Evolutionary conservation across 2,888 invertebrate genomes (phyloP), one percentile per base, ranked within the genome.

Genomic region (Eudemis profundana): DNA sequence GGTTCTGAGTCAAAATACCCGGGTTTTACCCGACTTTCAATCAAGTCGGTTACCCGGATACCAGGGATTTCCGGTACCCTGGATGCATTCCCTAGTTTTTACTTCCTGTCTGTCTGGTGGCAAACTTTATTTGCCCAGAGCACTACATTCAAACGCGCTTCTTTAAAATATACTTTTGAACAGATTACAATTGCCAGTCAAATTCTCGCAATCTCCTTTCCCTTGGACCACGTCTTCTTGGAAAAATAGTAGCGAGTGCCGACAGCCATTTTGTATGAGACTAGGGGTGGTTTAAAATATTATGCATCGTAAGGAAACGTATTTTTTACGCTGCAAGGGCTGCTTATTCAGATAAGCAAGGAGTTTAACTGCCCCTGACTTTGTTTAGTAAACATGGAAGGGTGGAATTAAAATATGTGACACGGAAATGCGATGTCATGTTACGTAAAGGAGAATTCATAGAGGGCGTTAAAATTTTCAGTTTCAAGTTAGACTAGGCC

Each of bases 271-370:
- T 87, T 86, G 89, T 89, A 86, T 84, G 85, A 86, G 84, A 82
- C 85, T 81, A 85, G 86, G 84, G 89, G 85, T 84, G 88, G 84
- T 86, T 90, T 90, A 90, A 90, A 90, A 90, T 90, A 90, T 90
- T 88, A 89, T 84, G 78, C 83, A 78, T 82, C 78, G 81, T 80
- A 78, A 81, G 85, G 84, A 86, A 87, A 89, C 86, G 83, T 79
- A 77, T 89, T 88, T 86, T 89, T 87, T 89, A 72, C 77, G 78
- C 76, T 77, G 71, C 68, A 70, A 75, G 70, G 72, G 70, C 76
- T 73, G 70, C 74, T 75, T 78, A 78, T 78, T 76, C 74, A 74
- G 66, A 65, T 60, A 67, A 62, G 57, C 46, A 38, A 36, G 50
- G 23, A 65, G 57, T 61, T 66, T 49, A 59, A 49, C 56, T 46